phyloP scores from a whole-genome alignment of 2,113 vertebrate species.

The Grammomys dolichurus region DNA sequence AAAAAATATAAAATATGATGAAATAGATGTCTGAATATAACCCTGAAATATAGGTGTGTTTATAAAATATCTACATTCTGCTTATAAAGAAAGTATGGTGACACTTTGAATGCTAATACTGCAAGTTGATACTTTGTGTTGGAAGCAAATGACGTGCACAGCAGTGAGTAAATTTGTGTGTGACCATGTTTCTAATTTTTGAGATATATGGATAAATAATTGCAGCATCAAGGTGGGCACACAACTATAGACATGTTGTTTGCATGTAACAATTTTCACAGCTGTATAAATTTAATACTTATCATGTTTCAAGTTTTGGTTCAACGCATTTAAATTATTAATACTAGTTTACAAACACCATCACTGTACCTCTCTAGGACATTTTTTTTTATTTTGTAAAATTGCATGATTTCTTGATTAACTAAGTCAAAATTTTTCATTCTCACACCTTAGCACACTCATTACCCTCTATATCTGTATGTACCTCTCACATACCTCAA shows the following conservation, averaged over 20 bases:
- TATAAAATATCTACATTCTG: neutral
- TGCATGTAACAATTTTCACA: neutral
- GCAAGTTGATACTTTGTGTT: neutral
- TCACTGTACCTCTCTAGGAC: neutral
- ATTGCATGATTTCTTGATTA: neutral
- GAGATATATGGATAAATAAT: neutral
- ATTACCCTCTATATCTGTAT: neutral
- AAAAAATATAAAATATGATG: neutral
- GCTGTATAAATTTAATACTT: neutral
- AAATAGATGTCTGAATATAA: neutral
- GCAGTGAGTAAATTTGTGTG: neutral
- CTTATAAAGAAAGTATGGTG: neutral
- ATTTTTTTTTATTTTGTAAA: neutral
- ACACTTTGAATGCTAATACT: neutral
- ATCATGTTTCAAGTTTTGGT: neutral
- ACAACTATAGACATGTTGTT: neutral
- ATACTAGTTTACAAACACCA: neutral
- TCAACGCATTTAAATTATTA: neutral
- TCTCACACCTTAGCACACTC: neutral
- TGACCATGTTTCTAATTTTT: neutral
- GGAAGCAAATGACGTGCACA: neutral
- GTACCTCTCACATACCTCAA: neutral
- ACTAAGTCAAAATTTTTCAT: neutral
- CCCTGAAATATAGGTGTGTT: fast-evolving
- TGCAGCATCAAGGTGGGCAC: neutral